phyloP scores from a whole-genome alignment of 2,797 vertebrate genomes.

The Anomalospiza imberbis region DNA sequence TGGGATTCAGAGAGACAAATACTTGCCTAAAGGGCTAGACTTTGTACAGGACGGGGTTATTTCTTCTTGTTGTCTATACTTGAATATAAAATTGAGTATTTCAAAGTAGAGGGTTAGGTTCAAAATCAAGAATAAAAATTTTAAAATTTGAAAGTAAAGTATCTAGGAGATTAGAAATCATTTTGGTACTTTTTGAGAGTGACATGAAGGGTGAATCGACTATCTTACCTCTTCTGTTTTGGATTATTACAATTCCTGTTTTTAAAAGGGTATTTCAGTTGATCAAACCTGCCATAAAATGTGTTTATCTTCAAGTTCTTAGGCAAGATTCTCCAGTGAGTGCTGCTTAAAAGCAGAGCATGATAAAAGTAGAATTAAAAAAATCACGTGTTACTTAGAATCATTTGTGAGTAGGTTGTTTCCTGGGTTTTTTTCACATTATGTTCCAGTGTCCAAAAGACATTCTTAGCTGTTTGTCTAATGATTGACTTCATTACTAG shows the following conservation, averaged over 20 bases:
- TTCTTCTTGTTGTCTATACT: background rate
- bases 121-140: background rate
- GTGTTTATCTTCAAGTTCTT: background rate
- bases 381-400: background rate
- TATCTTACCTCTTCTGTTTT: background rate
- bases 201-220: background rate
- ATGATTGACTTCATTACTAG: background rate
- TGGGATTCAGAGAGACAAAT: background rate
- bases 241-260: background rate
- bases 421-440: background rate
- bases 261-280: background rate
- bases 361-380: background rate
- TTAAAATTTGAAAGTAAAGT: background rate
- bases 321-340: background rate
- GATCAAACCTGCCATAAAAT: background rate
- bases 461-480: background rate
- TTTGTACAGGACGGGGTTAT: background rate
- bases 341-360: background rate
- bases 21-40: background rate
- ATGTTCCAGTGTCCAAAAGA: background rate
- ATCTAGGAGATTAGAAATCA: background rate
- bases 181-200: background rate
- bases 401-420: background rate
- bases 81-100: background rate
- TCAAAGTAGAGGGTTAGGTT: background rate